phyloP scores from a whole-genome alignment of 2,113 vertebrate genomes.

The Epinephelus fuscoguttatus region DNA sequence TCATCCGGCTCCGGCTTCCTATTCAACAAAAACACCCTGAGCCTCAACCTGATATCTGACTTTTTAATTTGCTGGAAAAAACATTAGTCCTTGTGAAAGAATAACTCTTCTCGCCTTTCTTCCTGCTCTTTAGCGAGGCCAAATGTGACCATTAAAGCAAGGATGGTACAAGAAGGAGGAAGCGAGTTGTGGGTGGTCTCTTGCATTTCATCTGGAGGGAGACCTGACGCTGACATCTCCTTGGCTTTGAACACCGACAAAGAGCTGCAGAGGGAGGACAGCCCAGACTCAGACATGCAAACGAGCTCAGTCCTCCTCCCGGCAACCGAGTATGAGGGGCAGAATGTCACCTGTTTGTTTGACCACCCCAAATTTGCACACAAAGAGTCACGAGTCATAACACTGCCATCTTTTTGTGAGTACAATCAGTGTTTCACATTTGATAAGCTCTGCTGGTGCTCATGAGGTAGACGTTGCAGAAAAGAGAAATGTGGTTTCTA shows the following conservation, averaged over 20 bases:
- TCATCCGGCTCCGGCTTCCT: slow-evolving; percentile 68
- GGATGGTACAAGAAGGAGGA: slow-evolving; percentile 63
- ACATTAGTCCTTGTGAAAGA: slow-evolving; percentile 59
- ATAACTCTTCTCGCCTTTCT: slow-evolving; percentile 63
- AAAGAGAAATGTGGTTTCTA: slow-evolving; percentile 16
- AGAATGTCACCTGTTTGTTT: slow-evolving; percentile 77
- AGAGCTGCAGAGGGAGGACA: slow-evolving; percentile 34
- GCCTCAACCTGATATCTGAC: slow-evolving; percentile 56
- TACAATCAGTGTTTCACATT: slow-evolving; percentile 17
- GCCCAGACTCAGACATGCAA: slow-evolving; percentile 39
- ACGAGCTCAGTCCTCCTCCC: slow-evolving; percentile 61
- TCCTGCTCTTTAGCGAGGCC: slow-evolving; percentile 74
- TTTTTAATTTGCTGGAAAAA: slow-evolving; percentile 73
- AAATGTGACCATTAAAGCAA: slow-evolving; percentile 72
- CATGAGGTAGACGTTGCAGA: slow-evolving; percentile 10
- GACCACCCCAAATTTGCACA: slow-evolving; percentile 70
- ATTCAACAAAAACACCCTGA: slow-evolving; percentile 63
- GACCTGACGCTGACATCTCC: slow-evolving; percentile 75
- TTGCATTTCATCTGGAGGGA: slow-evolving; percentile 79
- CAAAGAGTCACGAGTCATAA: slow-evolving; percentile 34
- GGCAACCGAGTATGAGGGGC: slow-evolving; percentile 55
- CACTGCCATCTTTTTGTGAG: slow-evolving; percentile 79
- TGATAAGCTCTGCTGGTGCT: background rate
- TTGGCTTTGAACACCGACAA: slow-evolving; percentile 65
- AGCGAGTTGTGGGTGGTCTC: slow-evolving; percentile 75